These are phyloP conservation scores for Synergus japonicus DNA, from an alignment of 2,888 invertebrate genomes.

Conservation along the genomic window DNA sequence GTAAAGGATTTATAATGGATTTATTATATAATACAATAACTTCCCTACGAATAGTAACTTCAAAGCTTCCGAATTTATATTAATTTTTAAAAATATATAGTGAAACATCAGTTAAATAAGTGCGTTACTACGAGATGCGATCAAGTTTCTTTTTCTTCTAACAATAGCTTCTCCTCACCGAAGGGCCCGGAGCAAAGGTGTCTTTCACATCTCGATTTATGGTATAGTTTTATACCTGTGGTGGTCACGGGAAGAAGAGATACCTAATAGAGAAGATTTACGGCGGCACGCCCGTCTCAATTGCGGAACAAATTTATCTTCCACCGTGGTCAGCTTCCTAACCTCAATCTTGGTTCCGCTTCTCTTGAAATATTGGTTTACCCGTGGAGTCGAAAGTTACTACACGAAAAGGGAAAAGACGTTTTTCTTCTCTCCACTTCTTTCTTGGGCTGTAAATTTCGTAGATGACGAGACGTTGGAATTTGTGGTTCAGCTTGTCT, in stretches of 20 bases:
- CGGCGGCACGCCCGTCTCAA: conserved; percentile 73
- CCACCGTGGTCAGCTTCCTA: conserved; percentile 72
- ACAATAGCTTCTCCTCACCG: background rate
- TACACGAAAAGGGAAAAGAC: conserved; percentile 65
- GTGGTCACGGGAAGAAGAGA: conserved; percentile 64
- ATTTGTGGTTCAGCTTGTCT: conserved; percentile 61
- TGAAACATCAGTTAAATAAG: background rate
- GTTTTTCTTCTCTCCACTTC: conserved; percentile 43
- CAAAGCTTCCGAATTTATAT: background rate
- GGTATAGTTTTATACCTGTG: conserved; percentile 67
- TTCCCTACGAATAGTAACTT: background rate
- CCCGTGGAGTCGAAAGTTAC: conserved; percentile 73
- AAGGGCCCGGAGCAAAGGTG: conserved; percentile 47
- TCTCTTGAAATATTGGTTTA: conserved; percentile 73
- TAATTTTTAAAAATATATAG: background rate
- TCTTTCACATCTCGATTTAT: conserved; percentile 66
- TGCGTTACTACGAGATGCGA: background rate
- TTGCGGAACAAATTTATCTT: conserved; percentile 76
- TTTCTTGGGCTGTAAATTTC: conserved; percentile 52
- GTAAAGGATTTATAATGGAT: background rate
- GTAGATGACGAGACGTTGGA: conserved; percentile 46
- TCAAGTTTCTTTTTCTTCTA: background rate
- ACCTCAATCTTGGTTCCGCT: conserved; percentile 73
- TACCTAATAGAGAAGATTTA: conserved; percentile 74
- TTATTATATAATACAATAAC: background rate